Conservation (phyloP, 1,140 invertebrate genomes). For the Musca domestica region DNA sequence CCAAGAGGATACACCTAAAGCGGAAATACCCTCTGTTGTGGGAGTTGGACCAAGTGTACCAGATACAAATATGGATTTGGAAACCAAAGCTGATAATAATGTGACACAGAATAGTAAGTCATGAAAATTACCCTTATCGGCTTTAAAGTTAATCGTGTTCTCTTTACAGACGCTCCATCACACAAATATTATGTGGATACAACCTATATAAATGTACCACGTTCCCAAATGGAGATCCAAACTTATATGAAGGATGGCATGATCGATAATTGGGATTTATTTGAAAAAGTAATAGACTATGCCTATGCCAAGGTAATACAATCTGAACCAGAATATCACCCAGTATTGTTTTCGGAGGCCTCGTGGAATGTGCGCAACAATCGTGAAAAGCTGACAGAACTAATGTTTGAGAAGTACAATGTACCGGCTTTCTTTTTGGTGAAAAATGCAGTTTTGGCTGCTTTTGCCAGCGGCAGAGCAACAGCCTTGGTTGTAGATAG, state of each 20-base stretch:
- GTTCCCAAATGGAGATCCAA: slow-evolving; percentile 80
- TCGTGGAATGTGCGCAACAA: slow-evolving; percentile 87
- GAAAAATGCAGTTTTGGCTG: slow-evolving; percentile 91
- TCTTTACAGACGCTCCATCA: slow-evolving; percentile 37
- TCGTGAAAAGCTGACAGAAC: slow-evolving; percentile 85
- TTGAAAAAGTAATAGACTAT: slow-evolving; percentile 89
- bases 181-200: slow-evolving; percentile 85
- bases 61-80: slow-evolving; percentile 59
- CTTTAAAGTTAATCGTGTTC: too few relatives aligned
- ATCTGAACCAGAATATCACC: slow-evolving; percentile 84
- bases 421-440: slow-evolving; percentile 93
- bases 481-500: slow-evolving; percentile 91
- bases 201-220: slow-evolving; percentile 82
- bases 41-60: slow-evolving; percentile 66
- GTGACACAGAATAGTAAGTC: slow-evolving; percentile 57
- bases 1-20: slow-evolving; percentile 85
- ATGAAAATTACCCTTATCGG: too few relatives aligned
- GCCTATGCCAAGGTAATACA: slow-evolving; percentile 82
- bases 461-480: slow-evolving; percentile 89
- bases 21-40: slow-evolving; percentile 80
- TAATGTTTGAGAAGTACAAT: slow-evolving; percentile 96
- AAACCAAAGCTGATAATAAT: slow-evolving; percentile 65
- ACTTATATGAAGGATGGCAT: slow-evolving; percentile 92
- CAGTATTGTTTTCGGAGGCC: slow-evolving; percentile 90
- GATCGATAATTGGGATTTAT: slow-evolving; percentile 95